Evolutionary conservation across 2,113 vertebrate species (phyloP).

Genomic region (Crotalus helleri): DNA sequence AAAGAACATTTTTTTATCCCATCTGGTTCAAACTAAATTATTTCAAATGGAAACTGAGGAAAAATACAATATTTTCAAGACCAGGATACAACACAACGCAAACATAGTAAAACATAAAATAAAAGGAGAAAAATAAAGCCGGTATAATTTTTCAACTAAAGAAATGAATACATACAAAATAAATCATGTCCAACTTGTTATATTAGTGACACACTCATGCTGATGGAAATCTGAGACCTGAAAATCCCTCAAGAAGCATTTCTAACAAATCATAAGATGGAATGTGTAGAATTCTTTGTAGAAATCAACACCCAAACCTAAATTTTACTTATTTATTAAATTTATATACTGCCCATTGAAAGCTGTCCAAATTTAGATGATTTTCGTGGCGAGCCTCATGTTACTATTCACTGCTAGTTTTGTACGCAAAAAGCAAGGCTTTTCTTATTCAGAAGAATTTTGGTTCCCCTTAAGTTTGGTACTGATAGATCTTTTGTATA

Average conservation of each 20-base stretch:
- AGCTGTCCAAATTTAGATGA: neutral
- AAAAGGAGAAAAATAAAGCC: neutral
- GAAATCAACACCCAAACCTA: neutral
- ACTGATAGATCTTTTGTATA: neutral
- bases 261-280: neutral
- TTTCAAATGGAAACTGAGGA: constrained; percentile 12
- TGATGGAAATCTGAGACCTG: neutral
- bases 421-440: neutral
- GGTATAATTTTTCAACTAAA: neutral
- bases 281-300: neutral
- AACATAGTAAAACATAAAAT: neutral
- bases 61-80: neutral
- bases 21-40: constrained; percentile 19
- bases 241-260: neutral
- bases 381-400: neutral
- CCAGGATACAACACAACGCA: neutral
- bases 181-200: neutral
- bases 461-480: neutral
- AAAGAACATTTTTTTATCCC: constrained; percentile 15
- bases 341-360: neutral
- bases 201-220: neutral
- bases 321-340: neutral
- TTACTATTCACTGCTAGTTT: neutral
- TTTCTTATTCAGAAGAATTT: neutral
- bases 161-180: neutral